Conservation (phyloP, 2,888 invertebrate species). For the Leptinotarsa juncta region DNA sequence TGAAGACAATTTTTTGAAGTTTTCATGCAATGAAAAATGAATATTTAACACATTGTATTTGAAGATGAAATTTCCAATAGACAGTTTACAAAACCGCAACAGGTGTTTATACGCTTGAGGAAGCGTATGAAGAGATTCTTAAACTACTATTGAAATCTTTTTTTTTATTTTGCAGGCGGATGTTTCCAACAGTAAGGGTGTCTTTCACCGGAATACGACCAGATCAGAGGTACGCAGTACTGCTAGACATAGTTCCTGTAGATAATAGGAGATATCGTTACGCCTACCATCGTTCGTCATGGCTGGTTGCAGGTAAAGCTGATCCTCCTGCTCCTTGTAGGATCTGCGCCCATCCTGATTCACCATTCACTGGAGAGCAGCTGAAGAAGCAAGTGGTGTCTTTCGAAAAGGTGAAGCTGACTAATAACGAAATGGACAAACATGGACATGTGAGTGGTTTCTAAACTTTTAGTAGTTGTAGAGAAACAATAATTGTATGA, state of each 20-base stretch:
- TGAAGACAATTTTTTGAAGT: too few relatives aligned
- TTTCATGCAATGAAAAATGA: too few relatives aligned
- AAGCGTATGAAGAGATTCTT: too few relatives aligned
- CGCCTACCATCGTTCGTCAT: conserved; percentile 97
- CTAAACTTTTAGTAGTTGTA: neutral
- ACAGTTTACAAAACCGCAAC: too few relatives aligned
- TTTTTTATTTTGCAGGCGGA: conserved; percentile 77
- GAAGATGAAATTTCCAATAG: too few relatives aligned
- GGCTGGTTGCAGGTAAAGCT: conserved; percentile 98
- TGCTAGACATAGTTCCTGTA: conserved; percentile 96
- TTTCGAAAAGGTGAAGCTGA: conserved; percentile 98
- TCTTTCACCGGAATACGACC: conserved; percentile 88
- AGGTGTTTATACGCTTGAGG: too few relatives aligned
- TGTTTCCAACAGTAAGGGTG: conserved; percentile 97
- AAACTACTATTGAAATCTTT: neutral
- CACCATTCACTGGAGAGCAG: conserved; percentile 95
- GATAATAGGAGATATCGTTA: conserved; percentile 97
- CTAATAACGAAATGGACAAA: conserved; percentile 98
- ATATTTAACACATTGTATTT: too few relatives aligned
- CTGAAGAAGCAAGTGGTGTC: conserved; percentile 96
- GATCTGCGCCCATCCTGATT: conserved; percentile 96
- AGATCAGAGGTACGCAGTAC: conserved; percentile 89
- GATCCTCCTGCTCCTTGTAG: conserved; percentile 95
- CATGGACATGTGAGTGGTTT: conserved; percentile 87
- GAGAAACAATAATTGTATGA: neutral